A percentile compares a stretch with the other conserved stretches of the same genome.
phyloP scores from a whole-genome alignment of 2,113 vertebrate species.

The Cyanoramphus novaezelandiae region DNA sequence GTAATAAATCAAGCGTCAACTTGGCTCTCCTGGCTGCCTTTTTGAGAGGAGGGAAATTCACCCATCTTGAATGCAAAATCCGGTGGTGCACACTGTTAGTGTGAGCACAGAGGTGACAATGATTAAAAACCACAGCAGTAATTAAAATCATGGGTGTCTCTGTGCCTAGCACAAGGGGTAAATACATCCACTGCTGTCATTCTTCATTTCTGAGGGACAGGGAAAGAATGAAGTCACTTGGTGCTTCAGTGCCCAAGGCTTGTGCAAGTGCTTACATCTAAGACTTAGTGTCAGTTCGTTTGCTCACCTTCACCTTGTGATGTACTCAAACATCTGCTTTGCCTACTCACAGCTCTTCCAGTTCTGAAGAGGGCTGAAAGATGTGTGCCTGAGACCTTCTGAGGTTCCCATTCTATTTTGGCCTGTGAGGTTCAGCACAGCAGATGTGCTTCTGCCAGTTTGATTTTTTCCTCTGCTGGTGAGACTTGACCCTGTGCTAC shows the following conservation, averaged over 20 bases:
- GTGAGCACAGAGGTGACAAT: neutral
- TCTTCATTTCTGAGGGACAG: neutral
- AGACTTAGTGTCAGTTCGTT: rapidly evolving
- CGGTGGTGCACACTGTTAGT: neutral
- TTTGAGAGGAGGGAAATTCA: neutral
- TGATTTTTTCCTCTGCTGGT: neutral
- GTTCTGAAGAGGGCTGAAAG: neutral
- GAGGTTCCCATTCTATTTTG: neutral
- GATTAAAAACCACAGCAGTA: neutral
- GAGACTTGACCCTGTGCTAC: neutral
- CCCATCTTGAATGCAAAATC: neutral
- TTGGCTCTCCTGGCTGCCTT: neutral
- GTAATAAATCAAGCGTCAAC: neutral
- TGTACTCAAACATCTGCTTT: neutral
- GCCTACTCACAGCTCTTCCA: neutral
- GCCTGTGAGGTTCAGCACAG: neutral
- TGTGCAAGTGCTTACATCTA: neutral
- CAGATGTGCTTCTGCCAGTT: neutral
- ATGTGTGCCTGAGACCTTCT: neutral
- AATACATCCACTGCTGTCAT: neutral
- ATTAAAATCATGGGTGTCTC: rapidly evolving
- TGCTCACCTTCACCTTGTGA: neutral
- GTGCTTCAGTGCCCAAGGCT: neutral
- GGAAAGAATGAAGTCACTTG: neutral
- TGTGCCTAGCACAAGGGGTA: neutral